phyloP scores from a whole-genome alignment of 2,113 vertebrate genomes.

The Oreochromis niloticus region DNA sequence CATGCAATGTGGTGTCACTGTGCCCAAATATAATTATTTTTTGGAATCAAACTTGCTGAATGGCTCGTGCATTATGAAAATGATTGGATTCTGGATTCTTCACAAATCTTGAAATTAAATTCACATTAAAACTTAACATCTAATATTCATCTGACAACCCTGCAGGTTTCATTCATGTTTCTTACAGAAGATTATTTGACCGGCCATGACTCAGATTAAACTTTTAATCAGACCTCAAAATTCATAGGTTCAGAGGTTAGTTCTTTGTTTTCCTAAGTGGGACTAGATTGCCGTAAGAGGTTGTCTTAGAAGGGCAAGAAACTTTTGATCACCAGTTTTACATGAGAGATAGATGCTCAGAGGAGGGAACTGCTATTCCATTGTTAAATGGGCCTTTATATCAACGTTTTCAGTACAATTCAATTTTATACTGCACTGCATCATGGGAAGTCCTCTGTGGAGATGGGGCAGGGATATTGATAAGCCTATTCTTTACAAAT shows the following conservation, averaged over 20 bases:
- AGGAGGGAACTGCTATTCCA: neutral
- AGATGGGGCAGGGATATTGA: neutral
- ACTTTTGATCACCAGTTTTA: neutral
- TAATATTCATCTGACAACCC: neutral
- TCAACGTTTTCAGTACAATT: neutral
- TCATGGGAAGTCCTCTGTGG: neutral
- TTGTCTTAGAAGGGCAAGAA: neutral
- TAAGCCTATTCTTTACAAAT: neutral
- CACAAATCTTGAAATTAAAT: neutral
- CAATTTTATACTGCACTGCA: neutral
- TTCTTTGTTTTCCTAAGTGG: neutral
- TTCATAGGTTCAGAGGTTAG: neutral
- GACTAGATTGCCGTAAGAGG: neutral
- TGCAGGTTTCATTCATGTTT: neutral
- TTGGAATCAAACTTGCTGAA: neutral
- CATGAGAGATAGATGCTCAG: neutral
- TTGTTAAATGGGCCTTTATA: neutral
- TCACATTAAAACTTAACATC: neutral
- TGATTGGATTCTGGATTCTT: neutral
- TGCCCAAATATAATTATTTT: neutral
- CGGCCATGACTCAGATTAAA: neutral
- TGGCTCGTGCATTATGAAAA: neutral
- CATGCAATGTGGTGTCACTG: too few species aligned
- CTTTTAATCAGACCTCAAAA: neutral
- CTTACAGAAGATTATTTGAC: neutral